Conservation (phyloP, 1,140 invertebrate genomes). For the Arion vulgaris region DNA sequence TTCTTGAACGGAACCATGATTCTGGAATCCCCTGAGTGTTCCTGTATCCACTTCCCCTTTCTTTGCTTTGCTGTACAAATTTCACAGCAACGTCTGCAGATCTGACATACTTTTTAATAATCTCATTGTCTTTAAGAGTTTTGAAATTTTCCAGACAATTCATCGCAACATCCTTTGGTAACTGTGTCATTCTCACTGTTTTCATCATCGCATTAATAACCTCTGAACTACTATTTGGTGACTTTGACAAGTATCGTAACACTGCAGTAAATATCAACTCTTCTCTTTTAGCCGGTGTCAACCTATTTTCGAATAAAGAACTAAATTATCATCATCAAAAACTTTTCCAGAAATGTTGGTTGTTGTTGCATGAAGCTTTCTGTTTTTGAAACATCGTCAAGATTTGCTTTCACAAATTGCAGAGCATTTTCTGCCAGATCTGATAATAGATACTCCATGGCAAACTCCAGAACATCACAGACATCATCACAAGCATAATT, state of each 20-base stretch:
- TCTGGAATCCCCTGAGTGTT: slow-evolving; percentile 4
- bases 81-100: neutral
- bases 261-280: slow-evolving; percentile 5
- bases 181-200: neutral
- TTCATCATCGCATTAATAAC: neutral
- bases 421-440: neutral
- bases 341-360: slow-evolving; percentile 3
- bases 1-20: slow-evolving; percentile 8
- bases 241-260: slow-evolving; percentile 2
- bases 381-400: slow-evolving; percentile 8
- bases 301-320: neutral
- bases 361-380: neutral
- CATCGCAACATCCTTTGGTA: neutral
- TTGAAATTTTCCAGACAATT: slow-evolving; percentile 8
- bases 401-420: neutral
- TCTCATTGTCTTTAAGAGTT: neutral
- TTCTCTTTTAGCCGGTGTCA: neutral
- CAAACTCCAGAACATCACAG: slow-evolving; percentile 22
- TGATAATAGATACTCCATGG: neutral
- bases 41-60: neutral
- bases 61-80: neutral
- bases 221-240: neutral
- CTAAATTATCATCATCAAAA: slow-evolving; percentile 19
- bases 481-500: slow-evolving; percentile 15
- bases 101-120: neutral